Percentiles rank a stretch among this genome's conserved stretches.
Conservation (phyloP, 2,888 invertebrate species). For the Drosophila setosimentum region DNA sequence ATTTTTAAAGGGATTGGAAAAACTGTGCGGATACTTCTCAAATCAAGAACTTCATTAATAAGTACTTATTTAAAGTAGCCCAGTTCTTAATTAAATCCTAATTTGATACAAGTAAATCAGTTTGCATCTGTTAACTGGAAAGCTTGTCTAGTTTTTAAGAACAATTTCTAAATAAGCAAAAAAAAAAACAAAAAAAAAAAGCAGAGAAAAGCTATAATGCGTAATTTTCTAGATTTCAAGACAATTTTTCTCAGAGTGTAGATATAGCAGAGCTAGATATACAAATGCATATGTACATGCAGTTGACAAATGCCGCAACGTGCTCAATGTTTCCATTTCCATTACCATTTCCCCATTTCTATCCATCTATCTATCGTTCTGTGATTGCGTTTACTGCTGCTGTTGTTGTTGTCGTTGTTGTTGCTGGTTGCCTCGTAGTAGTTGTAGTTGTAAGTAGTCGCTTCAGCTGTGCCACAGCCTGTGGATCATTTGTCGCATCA, state of each 20-base stretch:
- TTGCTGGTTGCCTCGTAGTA: conserved; percentile 10
- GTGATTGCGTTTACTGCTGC: conserved; percentile 37
- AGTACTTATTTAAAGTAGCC: too few relatives aligned
- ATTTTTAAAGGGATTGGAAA: too few relatives aligned
- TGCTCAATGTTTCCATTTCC: conserved; percentile 74
- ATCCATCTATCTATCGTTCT: conserved; percentile 44
- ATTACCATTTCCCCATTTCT: conserved; percentile 31
- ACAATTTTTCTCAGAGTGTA: background rate
- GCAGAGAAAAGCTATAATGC: too few relatives aligned
- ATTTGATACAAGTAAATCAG: too few relatives aligned
- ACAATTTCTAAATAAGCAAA: too few relatives aligned
- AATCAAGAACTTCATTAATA: too few relatives aligned
- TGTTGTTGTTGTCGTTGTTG: background rate
- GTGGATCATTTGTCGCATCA: conserved; percentile 71
- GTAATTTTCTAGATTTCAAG: background rate
- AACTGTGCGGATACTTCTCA: too few relatives aligned
- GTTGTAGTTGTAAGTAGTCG: conserved; percentile 39
- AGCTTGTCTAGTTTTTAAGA: too few relatives aligned
- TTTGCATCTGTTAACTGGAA: too few relatives aligned
- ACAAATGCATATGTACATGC: conserved; percentile 21
- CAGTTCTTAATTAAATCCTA: too few relatives aligned
- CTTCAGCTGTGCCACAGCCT: conserved; percentile 72
- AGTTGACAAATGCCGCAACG: conserved; percentile 79
- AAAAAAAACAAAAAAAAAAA: too few relatives aligned
- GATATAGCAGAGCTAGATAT: background rate